Percentiles rank a stretch among this genome's conserved stretches.
Evolutionary conservation across 2,797 vertebrate genomes (phyloP).

Genomic region (Malacoctenus gilli): DNA sequence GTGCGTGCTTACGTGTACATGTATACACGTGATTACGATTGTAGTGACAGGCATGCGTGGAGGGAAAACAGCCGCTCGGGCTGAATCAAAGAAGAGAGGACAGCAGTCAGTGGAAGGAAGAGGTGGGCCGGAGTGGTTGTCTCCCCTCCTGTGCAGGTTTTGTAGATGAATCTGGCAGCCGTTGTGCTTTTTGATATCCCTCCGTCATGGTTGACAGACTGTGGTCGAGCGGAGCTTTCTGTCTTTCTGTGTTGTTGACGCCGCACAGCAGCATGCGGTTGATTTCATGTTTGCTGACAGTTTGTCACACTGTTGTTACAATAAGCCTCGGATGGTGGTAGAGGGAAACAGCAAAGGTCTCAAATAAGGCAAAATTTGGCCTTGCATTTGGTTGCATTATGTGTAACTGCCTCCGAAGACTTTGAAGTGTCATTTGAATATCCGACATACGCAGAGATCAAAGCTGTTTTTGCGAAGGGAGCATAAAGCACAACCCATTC

Average conservation of each 20-base stretch:
- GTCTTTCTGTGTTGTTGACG: constrained; percentile 68
- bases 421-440: constrained; percentile 45
- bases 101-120: constrained; percentile 20
- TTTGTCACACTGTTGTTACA: constrained; percentile 59
- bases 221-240: constrained; percentile 57
- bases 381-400: constrained; percentile 55
- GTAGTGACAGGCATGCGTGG: constrained; percentile 26
- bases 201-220: constrained; percentile 66
- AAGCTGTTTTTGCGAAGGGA: constrained; percentile 28
- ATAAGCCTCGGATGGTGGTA: constrained; percentile 39
- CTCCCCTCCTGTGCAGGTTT: constrained; percentile 50
- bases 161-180: constrained; percentile 61
- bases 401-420: constrained; percentile 21
- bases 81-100: constrained; percentile 43
- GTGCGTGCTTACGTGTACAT: constrained; percentile 17
- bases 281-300: constrained; percentile 72
- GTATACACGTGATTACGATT: constrained; percentile 8
- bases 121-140: constrained; percentile 41
- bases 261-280: constrained; percentile 48
- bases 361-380: constrained; percentile 23
- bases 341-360: constrained; percentile 2
- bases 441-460: constrained; percentile 33
- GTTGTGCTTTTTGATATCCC: constrained; percentile 61
- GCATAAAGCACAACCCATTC: constrained; percentile 15
- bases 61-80: constrained; percentile 17